These are phyloP conservation scores for Leptobrachium ailaonicum DNA, from an alignment of 2,113 vertebrate genomes.

Conservation along the genomic window DNA sequence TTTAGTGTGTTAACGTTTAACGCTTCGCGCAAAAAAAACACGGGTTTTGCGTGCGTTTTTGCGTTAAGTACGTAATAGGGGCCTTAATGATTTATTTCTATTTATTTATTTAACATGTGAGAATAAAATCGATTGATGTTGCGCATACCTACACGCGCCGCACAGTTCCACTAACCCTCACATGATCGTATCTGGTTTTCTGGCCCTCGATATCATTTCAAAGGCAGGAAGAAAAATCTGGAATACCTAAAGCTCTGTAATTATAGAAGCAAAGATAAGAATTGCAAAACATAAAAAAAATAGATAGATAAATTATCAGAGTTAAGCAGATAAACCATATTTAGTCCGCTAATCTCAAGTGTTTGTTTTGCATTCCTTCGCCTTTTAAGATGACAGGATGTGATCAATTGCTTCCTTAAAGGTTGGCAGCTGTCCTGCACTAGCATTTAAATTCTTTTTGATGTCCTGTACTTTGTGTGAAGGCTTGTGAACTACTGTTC, in stretches of 20 bases:
- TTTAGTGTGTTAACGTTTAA: too few relatives aligned
- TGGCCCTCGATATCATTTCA: slow-evolving; percentile 69
- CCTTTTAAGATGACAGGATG: slow-evolving; percentile 79
- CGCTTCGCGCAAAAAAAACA: too few relatives aligned
- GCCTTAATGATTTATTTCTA: too few relatives aligned
- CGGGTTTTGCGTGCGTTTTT: too few relatives aligned
- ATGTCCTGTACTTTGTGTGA: slow-evolving; percentile 76
- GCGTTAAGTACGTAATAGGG: too few relatives aligned
- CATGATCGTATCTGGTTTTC: slow-evolving; percentile 59
- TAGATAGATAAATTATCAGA: slow-evolving; percentile 73
- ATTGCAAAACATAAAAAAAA: slow-evolving; percentile 69
- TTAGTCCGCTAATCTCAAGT: slow-evolving; percentile 71
- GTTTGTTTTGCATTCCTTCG: slow-evolving; percentile 76
- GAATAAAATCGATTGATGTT: too few relatives aligned
- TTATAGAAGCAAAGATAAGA: slow-evolving; percentile 70
- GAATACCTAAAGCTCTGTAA: slow-evolving; percentile 70
- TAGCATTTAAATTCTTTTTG: slow-evolving; percentile 75
- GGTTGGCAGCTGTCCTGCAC: slow-evolving; percentile 72
- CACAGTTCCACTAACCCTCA: not conserved
- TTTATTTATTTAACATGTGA: too few relatives aligned
- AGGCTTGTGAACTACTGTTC: slow-evolving; percentile 74
- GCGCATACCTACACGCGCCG: too few relatives aligned
- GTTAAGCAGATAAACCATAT: slow-evolving; percentile 65
- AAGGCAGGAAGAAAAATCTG: slow-evolving; percentile 67
- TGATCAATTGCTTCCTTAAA: slow-evolving; percentile 79